Percentiles rank a stretch among this genome's conserved stretches.
phyloP scores from a whole-genome alignment of 2,888 invertebrate genomes.

The Sinotaia quadrata region DNA sequence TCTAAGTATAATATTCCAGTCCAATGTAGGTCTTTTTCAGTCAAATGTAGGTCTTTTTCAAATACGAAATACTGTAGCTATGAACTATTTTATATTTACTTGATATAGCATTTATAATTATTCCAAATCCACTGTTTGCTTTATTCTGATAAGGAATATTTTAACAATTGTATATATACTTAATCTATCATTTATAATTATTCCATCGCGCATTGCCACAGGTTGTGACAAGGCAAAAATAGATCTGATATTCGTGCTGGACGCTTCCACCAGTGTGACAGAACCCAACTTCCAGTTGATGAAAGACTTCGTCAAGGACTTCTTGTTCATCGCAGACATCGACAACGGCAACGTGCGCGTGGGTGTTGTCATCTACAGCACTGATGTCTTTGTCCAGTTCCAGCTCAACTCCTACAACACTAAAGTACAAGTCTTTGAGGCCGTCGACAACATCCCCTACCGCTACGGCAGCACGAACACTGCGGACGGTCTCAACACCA shows the following conservation, averaged over 20 bases:
- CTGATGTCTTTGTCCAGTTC: slow-evolving; percentile 51
- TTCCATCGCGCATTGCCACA: no score
- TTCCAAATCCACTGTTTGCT: no score
- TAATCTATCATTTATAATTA: no score
- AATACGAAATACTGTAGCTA: no score
- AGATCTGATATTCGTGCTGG: slow-evolving; percentile 62
- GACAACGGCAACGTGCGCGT: slow-evolving; percentile 58
- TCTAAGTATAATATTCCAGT: no score
- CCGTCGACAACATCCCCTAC: slow-evolving; percentile 53
- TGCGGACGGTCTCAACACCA: slow-evolving; percentile 46
- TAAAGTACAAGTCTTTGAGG: slow-evolving; percentile 46
- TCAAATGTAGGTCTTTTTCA: no score
- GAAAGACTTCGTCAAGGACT: slow-evolving; percentile 47
- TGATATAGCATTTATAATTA: no score
- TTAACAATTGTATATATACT: no score
- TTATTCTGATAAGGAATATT: no score
- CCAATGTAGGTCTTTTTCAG: no score
- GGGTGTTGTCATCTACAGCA: slow-evolving; percentile 60
- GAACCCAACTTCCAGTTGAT: slow-evolving; percentile 51
- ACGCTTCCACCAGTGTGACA: slow-evolving; percentile 62
- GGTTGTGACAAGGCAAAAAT: slow-evolving; percentile 46
- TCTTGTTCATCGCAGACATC: slow-evolving; percentile 51
- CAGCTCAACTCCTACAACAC: slow-evolving; percentile 48
- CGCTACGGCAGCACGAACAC: slow-evolving; percentile 54
- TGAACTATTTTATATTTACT: no score